Conservation (phyloP, 2,113 vertebrate species). For the Okapia johnstoni region DNA sequence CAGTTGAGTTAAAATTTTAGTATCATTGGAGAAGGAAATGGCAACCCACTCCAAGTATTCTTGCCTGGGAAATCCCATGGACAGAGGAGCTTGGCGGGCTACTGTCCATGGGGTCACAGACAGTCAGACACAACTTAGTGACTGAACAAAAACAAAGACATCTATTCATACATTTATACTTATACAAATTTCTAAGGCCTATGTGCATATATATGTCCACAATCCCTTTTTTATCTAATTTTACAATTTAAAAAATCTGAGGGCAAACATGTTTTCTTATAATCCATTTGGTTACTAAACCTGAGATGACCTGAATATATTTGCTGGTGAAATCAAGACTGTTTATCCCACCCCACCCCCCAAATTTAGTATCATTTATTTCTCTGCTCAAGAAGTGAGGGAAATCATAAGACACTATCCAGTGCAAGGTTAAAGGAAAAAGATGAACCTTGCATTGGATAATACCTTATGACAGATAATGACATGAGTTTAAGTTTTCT, state of each 20-base stretch:
- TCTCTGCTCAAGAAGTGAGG: not conserved
- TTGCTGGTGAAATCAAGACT: not conserved
- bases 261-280: not conserved
- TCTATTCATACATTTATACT: not conserved
- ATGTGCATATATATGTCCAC: not conserved
- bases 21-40: not conserved
- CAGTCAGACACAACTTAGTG: not conserved
- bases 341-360: fast-evolving
- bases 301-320: not conserved
- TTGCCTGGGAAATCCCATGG: not conserved
- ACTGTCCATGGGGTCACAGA: not conserved
- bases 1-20: not conserved
- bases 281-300: not conserved
- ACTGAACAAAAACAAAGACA: not conserved
- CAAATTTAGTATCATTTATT: not conserved
- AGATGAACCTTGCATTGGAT: not conserved
- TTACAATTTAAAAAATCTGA: not conserved
- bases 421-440: not conserved
- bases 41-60: not conserved
- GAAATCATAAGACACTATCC: not conserved
- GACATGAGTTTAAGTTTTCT: not conserved
- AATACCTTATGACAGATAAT: not conserved
- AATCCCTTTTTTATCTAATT: not conserved
- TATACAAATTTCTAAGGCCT: not conserved
- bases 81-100: not conserved